Evolutionary conservation across 2,797 vertebrate genomes (phyloP), one percentile per base, ranked within the genome.

Genomic region (Saxicola maurus): DNA sequence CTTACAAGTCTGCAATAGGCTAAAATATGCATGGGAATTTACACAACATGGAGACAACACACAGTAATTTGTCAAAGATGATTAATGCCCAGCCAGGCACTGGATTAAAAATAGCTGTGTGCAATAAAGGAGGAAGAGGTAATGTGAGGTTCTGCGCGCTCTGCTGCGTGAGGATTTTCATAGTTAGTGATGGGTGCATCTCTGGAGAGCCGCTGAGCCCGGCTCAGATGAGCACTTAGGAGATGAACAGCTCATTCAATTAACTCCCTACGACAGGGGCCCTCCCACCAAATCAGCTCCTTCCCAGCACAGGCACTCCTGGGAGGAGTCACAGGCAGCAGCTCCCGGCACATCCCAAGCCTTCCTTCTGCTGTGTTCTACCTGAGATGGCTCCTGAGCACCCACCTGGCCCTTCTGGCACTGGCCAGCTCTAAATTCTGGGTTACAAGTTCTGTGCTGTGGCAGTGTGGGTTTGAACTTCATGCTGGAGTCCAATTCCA

Each of bases 271-370:
- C 0, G 5, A 86, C 85, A 80, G 68, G 46, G 65, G 33, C 53
- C 81, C 84, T 94, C 94, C 93, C 90, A 82, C 13, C 72, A 62
- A 52, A 91, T 90, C 92, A 90, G 53, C 69, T 66, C 51, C 65
- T 85, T 74, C 68, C 75, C 82, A 90, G 89, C 91, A 85, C 68
- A 31, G 75, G 67, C 52, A 42, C 64, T 55, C 33, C 6, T 21
- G 77, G 74, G 67, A 90, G 67, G 86, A 86, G 62, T 33, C 57
- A 55, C 2, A 62, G 64, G 62, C 49, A 72, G 2, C 25, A 21
- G 45, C 51, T 62, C 42, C 59, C 9, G 10, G 51, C 64, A 30
- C 31, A 13, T 7, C 53, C 48, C 31, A 25, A 5, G 42, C 60
- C 67, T n/a, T 35, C 51, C 61, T 56, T 27, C 19, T 21, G 13